Evolutionary conservation across 2,113 vertebrate genomes (phyloP).

Genomic region (Gasterosteus nipponicus): DNA sequence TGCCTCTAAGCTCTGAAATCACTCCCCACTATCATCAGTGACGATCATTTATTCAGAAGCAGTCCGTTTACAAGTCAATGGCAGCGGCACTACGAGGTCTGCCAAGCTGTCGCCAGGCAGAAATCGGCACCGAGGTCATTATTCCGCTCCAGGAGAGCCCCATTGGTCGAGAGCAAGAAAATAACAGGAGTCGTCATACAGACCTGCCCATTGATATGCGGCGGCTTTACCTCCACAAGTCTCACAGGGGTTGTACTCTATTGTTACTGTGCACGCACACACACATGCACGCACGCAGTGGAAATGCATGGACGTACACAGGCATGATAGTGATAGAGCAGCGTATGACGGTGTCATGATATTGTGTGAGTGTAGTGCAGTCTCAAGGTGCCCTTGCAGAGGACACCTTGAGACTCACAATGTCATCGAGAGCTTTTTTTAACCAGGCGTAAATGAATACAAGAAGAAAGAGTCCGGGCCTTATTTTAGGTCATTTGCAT

Average conservation of each 20-base stretch:
- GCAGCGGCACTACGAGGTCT: conserved; percentile 10
- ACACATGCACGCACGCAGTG: conserved; percentile 9
- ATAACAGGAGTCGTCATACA: conserved; percentile 1
- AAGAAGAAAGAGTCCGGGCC: not conserved
- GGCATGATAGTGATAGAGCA: conserved; percentile 8
- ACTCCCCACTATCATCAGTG: conserved; percentile 28
- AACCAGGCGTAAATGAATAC: not conserved
- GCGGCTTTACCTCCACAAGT: conserved; percentile 34
- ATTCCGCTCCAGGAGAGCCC: conserved; percentile 2
- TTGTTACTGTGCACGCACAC: conserved; percentile 9
- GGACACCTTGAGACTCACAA: not conserved
- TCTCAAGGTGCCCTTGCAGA: conserved; percentile 57
- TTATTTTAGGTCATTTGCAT: not conserved
- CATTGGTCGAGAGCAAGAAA: conserved; percentile 52
- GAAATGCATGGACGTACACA: conserved; percentile 39
- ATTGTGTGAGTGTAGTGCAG: conserved; percentile 37
- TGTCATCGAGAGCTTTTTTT: not conserved
- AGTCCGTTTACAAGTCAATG: conserved; percentile 11
- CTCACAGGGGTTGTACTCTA: conserved; percentile 40
- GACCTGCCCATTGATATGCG: conserved; percentile 60
- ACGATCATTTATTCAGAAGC: conserved; percentile 29
- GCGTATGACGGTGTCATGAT: not conserved
- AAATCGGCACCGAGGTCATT: conserved; percentile 38
- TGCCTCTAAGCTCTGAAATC: conserved; percentile 43
- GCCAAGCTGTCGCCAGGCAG: conserved; percentile 59